These are phyloP conservation scores for Phymorhynchus buccinoides DNA, from an alignment of 1,140 invertebrate genomes.

Conservation along the genomic window DNA sequence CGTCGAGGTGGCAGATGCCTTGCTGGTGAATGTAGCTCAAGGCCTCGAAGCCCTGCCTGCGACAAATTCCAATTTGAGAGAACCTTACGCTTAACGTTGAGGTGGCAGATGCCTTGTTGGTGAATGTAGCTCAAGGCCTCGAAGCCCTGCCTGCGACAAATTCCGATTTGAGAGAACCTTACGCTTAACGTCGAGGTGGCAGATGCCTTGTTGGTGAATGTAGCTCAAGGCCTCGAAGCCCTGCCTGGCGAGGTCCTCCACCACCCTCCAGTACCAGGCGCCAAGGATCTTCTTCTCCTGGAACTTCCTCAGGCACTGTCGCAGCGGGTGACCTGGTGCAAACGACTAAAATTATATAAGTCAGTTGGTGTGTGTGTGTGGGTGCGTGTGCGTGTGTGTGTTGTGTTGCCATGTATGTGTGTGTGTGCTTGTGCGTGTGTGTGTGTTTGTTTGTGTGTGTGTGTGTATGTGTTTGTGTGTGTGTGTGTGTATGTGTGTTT, in stretches of 20 bases:
- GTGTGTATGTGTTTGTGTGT: too few relatives aligned
- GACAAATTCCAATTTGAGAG: not conserved
- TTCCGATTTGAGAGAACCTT: not conserved
- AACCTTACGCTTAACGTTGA: not conserved
- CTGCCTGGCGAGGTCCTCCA: not conserved
- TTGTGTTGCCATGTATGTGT: too few relatives aligned
- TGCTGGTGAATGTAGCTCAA: not conserved
- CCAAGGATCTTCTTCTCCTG: not conserved
- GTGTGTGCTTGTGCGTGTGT: too few relatives aligned
- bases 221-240: slow-evolving; percentile 3
- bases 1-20: not conserved
- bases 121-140: too few relatives aligned
- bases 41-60: too few relatives aligned
- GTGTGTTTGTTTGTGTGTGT: too few relatives aligned
- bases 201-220: slow-evolving; percentile 5
- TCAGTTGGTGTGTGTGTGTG: too few relatives aligned
- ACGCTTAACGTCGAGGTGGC: slow-evolving; percentile 28
- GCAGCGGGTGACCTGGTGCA: not conserved
- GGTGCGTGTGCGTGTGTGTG: too few relatives aligned
- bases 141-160: not conserved
- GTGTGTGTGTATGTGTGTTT: too few relatives aligned
- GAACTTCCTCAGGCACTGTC: not conserved
- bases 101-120: not conserved
- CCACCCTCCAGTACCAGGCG: not conserved
- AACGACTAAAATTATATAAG: not conserved